Base-by-base conservation (phyloP, 2,888 invertebrate genomes). In the Hemistola chrysoprasaria region DNA sequence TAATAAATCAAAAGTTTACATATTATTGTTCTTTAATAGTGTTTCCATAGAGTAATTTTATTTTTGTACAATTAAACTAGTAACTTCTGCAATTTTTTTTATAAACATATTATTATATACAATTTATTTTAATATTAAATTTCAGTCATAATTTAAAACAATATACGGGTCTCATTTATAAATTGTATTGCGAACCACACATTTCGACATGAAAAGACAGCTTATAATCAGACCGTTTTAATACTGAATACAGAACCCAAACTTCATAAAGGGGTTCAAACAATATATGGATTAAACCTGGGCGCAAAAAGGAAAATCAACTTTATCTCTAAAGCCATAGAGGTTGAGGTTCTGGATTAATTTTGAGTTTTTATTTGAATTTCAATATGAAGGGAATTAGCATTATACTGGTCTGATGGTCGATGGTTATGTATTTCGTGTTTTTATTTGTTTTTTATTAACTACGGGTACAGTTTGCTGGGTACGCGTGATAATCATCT, bases 371-470 rank as follows among this genome's bases (percentile, higher is more conserved):
- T 22, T 8, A 3, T 23, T 22, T 8, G 28, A 8, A 50, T 64
- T 66, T 59, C 29, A 61, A 62, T 62, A 60, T 58, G 59, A 62
- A 60, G 57, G 47, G 46, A 44, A 53, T 62, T 53, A 58, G 61
- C 57, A 54, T 52, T 54, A 53, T 54, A 53, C 56, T 53, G 50
- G 53, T 50, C 9, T 10, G 22, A 31, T 41, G 41, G 35, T 41
- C 25, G 48, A 49, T 50, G 59, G 58, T 59, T 55, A 38, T 39
- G 50, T 53, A 41, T 32, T 34, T 27, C 33, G 33, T 28, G 34
- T 47, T 35, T 29, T 47, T 46, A 21, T 36, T 36, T 37, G 27
- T 37, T 33, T 53, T 50, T 45, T 47, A 44, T 48, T 21, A 22
- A 22, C 9, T 34, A 8, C 16, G 23, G 25, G 22, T 30, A 38